These are phyloP conservation scores for Rhodinocichla rosea DNA, from an alignment of 2,113 vertebrate species.

Conservation along the genomic window DNA sequence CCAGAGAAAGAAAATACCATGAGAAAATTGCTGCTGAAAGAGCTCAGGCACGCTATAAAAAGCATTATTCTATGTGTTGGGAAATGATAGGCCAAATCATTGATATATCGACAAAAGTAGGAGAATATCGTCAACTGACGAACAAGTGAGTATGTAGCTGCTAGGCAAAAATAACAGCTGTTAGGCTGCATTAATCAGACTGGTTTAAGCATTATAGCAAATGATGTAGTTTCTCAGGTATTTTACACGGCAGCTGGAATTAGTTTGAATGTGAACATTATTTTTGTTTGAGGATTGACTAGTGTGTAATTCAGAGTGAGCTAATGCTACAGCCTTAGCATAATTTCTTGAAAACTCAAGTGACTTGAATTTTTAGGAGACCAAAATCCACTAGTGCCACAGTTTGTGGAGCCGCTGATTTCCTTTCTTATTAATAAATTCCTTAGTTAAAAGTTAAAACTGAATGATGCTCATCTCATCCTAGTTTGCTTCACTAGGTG, in stretches of 20 bases:
- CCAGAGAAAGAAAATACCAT: constrained; percentile 75
- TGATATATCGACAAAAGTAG: constrained; percentile 85
- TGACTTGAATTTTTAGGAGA: background rate
- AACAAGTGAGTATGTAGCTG: constrained; percentile 79
- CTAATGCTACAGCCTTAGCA: background rate
- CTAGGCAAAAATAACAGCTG: background rate
- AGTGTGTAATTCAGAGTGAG: background rate
- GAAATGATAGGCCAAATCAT: constrained; percentile 83
- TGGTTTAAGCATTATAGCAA: background rate
- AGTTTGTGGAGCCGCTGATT: background rate
- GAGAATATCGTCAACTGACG: constrained; percentile 83
- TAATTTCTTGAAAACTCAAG: background rate
- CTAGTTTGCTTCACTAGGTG: background rate
- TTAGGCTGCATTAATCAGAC: background rate
- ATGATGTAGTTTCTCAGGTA: background rate
- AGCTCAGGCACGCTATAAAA: constrained; percentile 72
- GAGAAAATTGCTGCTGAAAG: constrained; percentile 77
- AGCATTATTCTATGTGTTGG: constrained; percentile 80
- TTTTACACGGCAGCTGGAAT: background rate
- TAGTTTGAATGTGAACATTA: background rate
- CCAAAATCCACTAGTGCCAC: background rate
- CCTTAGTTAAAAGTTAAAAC: background rate
- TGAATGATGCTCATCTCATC: background rate
- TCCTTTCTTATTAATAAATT: background rate
- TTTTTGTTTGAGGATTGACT: background rate